Evolutionary conservation across 1,140 invertebrate species (phyloP).

Genomic region (Drosophila paulistorum): DNA sequence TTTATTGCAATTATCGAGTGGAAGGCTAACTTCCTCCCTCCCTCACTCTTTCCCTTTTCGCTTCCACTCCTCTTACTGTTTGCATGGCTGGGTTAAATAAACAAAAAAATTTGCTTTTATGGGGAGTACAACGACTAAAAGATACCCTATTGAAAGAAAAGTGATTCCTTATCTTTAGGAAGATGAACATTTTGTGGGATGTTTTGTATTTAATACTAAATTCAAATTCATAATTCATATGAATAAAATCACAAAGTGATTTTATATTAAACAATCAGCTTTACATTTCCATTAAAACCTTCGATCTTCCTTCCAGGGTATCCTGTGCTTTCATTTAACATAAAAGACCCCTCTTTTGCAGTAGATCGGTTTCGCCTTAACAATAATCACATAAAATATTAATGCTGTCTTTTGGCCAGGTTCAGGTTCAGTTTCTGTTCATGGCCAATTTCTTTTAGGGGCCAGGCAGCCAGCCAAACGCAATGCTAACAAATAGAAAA

Average conservation of each 20-base stretch:
- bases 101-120: constrained; percentile 28
- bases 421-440: constrained; percentile 60
- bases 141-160: background rate
- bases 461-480: constrained; percentile 53
- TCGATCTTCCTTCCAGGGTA: background rate
- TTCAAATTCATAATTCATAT: no score
- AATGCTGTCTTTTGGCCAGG: constrained; percentile 59
- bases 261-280: no score
- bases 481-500: constrained; percentile 81
- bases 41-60: constrained; percentile 20
- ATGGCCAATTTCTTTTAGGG: constrained; percentile 76
- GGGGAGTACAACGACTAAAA: background rate
- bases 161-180: no score
- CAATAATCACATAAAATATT: constrained; percentile 80
- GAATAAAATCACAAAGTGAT: no score
- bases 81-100: constrained; percentile 70
- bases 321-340: background rate
- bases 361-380: constrained; percentile 43
- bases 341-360: background rate
- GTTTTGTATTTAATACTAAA: no score
- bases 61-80: constrained; percentile 21
- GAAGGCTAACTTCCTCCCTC: constrained; percentile 23
- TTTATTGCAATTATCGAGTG: constrained; percentile 81
- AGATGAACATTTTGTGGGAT: no score
- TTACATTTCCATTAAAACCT: no score